These are phyloP conservation scores for Drosophila pruinosa DNA, from an alignment of 1,140 invertebrate species.

Conservation along the genomic window DNA sequence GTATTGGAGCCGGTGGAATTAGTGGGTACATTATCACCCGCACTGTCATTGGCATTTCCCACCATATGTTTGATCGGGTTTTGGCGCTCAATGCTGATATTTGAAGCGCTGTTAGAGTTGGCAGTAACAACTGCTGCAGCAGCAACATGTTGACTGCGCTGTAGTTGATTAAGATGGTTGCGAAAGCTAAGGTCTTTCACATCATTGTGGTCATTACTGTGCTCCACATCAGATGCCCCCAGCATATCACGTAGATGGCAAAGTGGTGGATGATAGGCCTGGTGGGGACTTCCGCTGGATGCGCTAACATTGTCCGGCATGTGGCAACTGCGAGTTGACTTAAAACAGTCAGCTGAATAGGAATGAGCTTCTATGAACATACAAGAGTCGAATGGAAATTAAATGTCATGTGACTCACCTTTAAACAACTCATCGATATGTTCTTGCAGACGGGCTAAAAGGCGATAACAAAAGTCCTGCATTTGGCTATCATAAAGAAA, in stretches of 20 bases:
- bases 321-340: conserved; percentile 82
- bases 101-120: conserved; percentile 24
- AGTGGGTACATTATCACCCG: conserved; percentile 52
- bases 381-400: not conserved
- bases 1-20: conserved; percentile 49
- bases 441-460: conserved; percentile 92
- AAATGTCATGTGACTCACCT: conserved; percentile 82
- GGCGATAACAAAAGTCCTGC: conserved; percentile 91
- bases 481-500: conserved; percentile 93
- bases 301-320: conserved; percentile 81
- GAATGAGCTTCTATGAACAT: not conserved
- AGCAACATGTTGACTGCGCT: conserved; percentile 57
- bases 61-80: conserved; percentile 18
- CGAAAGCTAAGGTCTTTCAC: conserved; percentile 82
- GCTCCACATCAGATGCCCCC: conserved; percentile 78
- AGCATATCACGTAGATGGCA: conserved; percentile 82
- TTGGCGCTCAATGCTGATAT: conserved; percentile 33
- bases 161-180: conserved; percentile 76
- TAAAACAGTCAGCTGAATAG: conserved; percentile 84
- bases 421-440: conserved; percentile 88
- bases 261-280: conserved; percentile 80
- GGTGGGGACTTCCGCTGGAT: conserved; percentile 80
- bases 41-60: conserved; percentile 9
- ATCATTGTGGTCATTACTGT: conserved; percentile 89
- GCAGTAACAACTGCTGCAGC: conserved; percentile 47